Evolutionary conservation across 2,797 vertebrate genomes (phyloP), one percentile per base, ranked within the genome.

Genomic region (Clarias platycephalus): DNA sequence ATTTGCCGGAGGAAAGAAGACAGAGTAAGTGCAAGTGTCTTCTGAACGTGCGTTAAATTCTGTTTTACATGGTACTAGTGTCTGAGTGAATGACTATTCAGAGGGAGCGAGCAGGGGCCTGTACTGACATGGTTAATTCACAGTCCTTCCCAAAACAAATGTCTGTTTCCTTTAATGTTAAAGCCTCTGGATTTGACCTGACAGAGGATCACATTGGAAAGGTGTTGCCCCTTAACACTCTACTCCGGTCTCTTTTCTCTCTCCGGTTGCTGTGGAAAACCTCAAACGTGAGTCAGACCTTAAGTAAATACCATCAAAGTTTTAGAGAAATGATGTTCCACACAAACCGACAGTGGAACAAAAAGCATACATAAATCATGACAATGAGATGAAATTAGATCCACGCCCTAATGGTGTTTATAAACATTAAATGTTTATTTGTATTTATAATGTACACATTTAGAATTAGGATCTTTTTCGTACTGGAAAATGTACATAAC

Each of bases 141-240:
- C 66, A 83, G 75, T 84, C 83, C 87, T 86, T 84, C 77, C 83
- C 86, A 87, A 91, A 89, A 90, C 90, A 90, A 88, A 88, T 74
- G 75, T 80, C 76, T 86, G 81, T 72, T 63, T 71, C 58, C 87
- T 86, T 81, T 88, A 89, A 90, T 89, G 88, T 89, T 86, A 89
- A 89, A 89, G 75, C 88, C 85, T 72, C 75, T 83, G 90, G 89
- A 91, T 91, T 91, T 90, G 71, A 80, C n/a, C 49, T 89, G 86
- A 86, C 86, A 84, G 83, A 84, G 83, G 87, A 86, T 86, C 82
- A 86, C 85, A 85, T 49, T 68, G 80, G 83, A 88, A 74, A 85
- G 88, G 88, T 88, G 85, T 88, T 89, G 86, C 81, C 83, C 80
- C 81, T 84, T 85, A 77, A 84, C 84, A 83, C 84, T 88, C 34